Evolutionary conservation across 2,888 invertebrate species (phyloP).

Genomic region (Eurytoma adleriae): DNA sequence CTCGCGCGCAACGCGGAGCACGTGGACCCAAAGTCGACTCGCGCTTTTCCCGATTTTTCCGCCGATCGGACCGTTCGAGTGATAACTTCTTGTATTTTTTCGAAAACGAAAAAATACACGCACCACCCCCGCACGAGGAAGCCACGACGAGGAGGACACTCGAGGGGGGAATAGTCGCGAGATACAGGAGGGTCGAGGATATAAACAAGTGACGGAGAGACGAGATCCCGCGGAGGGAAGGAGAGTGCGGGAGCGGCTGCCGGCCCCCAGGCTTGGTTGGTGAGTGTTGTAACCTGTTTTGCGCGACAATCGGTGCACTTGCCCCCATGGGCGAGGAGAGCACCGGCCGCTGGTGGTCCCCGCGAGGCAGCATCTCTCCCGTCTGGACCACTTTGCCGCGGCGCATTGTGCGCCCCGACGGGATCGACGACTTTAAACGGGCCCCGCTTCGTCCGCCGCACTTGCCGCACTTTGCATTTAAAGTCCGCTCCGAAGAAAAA

Average conservation of each 20-base stretch:
- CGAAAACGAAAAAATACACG: background rate
- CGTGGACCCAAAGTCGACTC: background rate
- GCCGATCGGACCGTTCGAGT: background rate
- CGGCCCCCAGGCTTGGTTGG: constrained; percentile 32
- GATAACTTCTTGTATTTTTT: background rate
- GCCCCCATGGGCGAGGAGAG: background rate
- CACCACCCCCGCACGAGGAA: background rate
- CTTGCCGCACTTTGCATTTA: background rate
- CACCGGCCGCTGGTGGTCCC: constrained; percentile 48
- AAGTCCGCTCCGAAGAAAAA: background rate
- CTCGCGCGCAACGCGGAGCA: constrained; percentile 9
- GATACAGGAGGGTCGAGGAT: too few species aligned
- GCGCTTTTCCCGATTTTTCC: background rate
- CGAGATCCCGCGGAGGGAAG: background rate
- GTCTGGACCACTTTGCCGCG: constrained; percentile 31
- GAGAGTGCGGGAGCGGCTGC: background rate
- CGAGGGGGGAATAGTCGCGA: too few species aligned
- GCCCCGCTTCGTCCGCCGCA: background rate
- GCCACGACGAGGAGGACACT: too few species aligned
- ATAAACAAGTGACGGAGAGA: too few species aligned
- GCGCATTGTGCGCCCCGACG: background rate
- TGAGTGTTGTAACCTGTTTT: constrained; percentile 44
- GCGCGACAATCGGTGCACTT: constrained; percentile 22
- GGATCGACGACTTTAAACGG: background rate
- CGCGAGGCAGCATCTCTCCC: background rate